Conservation (phyloP, 2,797 vertebrate genomes). For the Merluccius polli region DNA sequence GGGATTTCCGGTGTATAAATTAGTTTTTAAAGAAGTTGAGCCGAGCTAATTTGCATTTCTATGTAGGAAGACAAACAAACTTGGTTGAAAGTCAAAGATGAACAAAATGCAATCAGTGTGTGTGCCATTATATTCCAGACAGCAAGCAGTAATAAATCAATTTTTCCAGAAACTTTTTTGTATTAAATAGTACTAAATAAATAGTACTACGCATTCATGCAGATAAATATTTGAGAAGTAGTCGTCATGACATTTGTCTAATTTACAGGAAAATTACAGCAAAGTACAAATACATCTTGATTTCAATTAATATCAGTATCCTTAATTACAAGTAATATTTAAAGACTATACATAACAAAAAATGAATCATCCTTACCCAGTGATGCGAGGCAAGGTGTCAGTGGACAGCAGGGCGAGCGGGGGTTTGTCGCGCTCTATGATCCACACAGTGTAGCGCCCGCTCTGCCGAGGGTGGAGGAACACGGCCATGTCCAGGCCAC, state of each 20-base stretch:
- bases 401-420: constrained; percentile 70
- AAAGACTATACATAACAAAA: background rate
- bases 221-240: background rate
- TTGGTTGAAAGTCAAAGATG: background rate
- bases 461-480: constrained; percentile 74
- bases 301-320: background rate
- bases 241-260: background rate
- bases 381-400: constrained; percentile 66
- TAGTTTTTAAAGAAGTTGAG: background rate
- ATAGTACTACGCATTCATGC: background rate
- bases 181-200: too few relatives aligned
- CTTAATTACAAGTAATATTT: background rate
- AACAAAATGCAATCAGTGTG: background rate
- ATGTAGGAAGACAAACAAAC: background rate
- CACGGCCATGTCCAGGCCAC: constrained; percentile 73
- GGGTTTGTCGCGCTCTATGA: constrained; percentile 71
- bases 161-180: background rate
- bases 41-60: background rate
- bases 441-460: constrained; percentile 74
- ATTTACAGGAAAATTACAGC: too few relatives aligned
- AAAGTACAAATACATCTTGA: background rate
- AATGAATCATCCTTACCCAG: constrained; percentile 63
- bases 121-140: too few relatives aligned
- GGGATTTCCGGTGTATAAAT: background rate
- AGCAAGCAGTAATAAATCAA: too few relatives aligned